Percentiles rank a stretch among this genome's conserved stretches.
These are phyloP conservation scores for Ophioninae sp. DNA, from an alignment of 2,888 invertebrate genomes.

Conservation along the genomic window DNA sequence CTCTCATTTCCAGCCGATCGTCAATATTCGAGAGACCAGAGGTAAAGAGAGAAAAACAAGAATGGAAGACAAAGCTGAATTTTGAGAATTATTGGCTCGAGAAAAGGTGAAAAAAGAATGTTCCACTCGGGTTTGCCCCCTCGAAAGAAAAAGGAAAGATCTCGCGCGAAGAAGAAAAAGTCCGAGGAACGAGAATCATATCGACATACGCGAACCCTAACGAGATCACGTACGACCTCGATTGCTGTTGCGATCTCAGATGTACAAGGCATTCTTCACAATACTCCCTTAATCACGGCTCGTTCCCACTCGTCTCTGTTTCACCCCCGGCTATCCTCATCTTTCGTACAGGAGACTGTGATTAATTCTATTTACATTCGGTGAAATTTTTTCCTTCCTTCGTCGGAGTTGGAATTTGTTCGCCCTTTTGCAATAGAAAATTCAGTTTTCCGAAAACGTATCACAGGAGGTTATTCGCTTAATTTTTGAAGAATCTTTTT, in stretches of 20 bases:
- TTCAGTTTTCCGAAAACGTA: not conserved
- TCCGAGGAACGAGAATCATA: conserved; percentile 31
- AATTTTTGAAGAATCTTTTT: not conserved
- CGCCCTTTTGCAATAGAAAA: not conserved
- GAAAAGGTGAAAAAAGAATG: too few species aligned
- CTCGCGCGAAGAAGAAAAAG: not conserved
- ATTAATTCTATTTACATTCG: not conserved
- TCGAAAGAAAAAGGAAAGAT: not conserved
- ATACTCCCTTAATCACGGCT: conserved; percentile 53
- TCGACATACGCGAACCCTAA: conserved; percentile 15
- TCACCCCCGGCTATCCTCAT: not conserved
- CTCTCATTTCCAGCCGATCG: conserved; percentile 52
- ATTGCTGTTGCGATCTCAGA: conserved; percentile 31
- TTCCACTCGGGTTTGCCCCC: not conserved
- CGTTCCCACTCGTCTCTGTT: conserved; percentile 21
- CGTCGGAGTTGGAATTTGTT: not conserved
- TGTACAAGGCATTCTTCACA: conserved; percentile 30
- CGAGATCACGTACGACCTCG: conserved; percentile 50
- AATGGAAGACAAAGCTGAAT: not conserved
- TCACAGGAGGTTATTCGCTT: not conserved
- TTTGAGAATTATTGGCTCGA: too few species aligned
- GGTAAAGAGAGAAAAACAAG: not conserved
- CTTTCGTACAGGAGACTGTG: not conserved
- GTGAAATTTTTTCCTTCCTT: not conserved
- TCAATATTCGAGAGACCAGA: conserved; percentile 37